These are phyloP conservation scores for Potamarius usumacintae DNA, from an alignment of 2,113 vertebrate species.

Conservation along the genomic window DNA sequence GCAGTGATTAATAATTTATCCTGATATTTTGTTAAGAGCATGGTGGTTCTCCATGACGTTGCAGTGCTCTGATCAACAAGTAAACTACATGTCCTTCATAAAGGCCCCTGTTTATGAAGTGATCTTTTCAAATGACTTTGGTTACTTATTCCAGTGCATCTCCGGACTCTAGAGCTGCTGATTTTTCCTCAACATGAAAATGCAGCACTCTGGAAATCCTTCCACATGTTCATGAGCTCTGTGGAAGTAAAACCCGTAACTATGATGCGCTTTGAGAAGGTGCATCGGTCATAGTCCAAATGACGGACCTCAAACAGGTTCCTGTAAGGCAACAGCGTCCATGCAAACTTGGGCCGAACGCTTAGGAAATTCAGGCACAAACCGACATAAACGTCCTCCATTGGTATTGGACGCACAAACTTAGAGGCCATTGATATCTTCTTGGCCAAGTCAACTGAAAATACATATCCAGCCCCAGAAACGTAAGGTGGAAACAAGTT, in stretches of 20 bases:
- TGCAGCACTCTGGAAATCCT: conserved; percentile 59
- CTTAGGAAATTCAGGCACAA: conserved; percentile 70
- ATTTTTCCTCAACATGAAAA: conserved; percentile 61
- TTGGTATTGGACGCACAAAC: conserved; percentile 61
- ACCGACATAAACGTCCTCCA: conserved; percentile 83
- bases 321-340: conserved; percentile 45
- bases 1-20: background rate
- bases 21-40: conserved; percentile 10
- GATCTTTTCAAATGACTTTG: background rate
- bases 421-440: conserved; percentile 70
- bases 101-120: background rate
- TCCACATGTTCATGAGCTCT: conserved; percentile 64
- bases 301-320: conserved; percentile 65
- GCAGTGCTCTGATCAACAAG: background rate
- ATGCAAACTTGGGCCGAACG: conserved; percentile 59
- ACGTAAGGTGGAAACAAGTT: conserved; percentile 70
- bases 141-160: background rate
- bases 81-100: background rate
- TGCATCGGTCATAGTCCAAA: conserved; percentile 69
- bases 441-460: conserved; percentile 68
- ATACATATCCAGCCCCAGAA: conserved; percentile 76
- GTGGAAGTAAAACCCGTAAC: conserved; percentile 64
- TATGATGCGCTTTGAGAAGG: conserved; percentile 57
- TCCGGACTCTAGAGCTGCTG: background rate
- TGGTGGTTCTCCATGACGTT: background rate